Evolutionary conservation across 2,113 vertebrate species (phyloP).

Genomic region (Neotoma lepida): DNA sequence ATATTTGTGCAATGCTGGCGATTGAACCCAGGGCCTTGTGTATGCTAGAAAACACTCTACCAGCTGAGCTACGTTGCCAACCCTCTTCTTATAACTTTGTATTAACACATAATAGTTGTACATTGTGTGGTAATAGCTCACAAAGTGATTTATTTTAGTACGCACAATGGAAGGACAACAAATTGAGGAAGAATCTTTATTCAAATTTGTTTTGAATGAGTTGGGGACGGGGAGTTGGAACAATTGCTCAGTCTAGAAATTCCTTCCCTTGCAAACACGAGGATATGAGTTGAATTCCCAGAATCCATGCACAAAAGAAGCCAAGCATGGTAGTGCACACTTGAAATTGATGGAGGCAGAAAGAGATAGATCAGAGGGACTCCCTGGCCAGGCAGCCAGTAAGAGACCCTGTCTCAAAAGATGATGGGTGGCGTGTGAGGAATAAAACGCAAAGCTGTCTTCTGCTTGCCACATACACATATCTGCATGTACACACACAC

Average conservation of each 20-base stretch:
- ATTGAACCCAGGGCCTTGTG: not conserved
- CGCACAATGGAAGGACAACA: not conserved
- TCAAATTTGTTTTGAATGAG: not conserved
- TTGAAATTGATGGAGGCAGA: not conserved
- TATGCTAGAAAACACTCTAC: too few species aligned
- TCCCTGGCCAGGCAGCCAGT: not conserved
- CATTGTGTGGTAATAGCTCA: not conserved
- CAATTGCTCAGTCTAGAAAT: not conserved
- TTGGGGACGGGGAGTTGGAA: not conserved
- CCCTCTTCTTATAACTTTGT: not conserved
- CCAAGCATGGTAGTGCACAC: not conserved
- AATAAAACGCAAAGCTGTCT: not conserved
- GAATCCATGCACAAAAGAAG: not conserved
- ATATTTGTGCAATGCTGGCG: not conserved
- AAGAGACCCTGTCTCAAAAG: not conserved
- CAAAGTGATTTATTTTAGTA: constrained; percentile 17
- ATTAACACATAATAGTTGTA: not conserved
- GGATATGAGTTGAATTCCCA: not conserved
- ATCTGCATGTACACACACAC: not conserved
- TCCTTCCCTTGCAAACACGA: not conserved
- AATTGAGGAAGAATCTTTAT: not conserved
- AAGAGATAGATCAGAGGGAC: too few species aligned
- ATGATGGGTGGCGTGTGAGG: not conserved
- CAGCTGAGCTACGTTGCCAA: not conserved
- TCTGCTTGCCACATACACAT: not conserved